A percentile compares a stretch with the other conserved stretches of the same genome.
These are phyloP conservation scores for Burhinus oedicnemus DNA, from an alignment of 2,113 vertebrate species.

Conservation along the genomic window DNA sequence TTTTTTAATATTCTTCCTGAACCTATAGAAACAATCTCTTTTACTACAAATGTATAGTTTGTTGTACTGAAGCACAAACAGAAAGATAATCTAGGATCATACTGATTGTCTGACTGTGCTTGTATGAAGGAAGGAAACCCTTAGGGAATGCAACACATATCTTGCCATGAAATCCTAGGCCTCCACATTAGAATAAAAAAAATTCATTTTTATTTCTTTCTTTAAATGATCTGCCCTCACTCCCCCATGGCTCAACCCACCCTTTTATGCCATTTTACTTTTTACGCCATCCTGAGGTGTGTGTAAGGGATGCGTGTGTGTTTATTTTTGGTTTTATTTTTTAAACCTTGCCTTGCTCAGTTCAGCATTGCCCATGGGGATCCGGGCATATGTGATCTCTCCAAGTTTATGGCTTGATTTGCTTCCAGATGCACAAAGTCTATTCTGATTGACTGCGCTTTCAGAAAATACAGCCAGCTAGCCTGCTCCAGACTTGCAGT, in stretches of 20 bases:
- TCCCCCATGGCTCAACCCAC: fast-evolving
- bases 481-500: neutral
- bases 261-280: neutral
- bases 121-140: neutral
- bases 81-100: neutral
- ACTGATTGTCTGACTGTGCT: neutral
- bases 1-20: neutral
- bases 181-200: neutral
- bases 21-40: neutral
- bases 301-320: neutral
- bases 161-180: neutral
- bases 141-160: neutral
- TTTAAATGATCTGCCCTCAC: neutral
- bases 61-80: neutral
- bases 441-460: neutral
- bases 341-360: neutral
- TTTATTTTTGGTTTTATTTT: neutral
- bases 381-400: neutral
- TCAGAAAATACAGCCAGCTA: neutral
- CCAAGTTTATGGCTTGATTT: neutral
- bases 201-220: neutral
- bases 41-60: neutral
- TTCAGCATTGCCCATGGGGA: neutral
- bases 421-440: neutral
- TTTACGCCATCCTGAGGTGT: neutral